phyloP scores from a whole-genome alignment of 2,888 invertebrate genomes.

The Polydrusus tereticollis region DNA sequence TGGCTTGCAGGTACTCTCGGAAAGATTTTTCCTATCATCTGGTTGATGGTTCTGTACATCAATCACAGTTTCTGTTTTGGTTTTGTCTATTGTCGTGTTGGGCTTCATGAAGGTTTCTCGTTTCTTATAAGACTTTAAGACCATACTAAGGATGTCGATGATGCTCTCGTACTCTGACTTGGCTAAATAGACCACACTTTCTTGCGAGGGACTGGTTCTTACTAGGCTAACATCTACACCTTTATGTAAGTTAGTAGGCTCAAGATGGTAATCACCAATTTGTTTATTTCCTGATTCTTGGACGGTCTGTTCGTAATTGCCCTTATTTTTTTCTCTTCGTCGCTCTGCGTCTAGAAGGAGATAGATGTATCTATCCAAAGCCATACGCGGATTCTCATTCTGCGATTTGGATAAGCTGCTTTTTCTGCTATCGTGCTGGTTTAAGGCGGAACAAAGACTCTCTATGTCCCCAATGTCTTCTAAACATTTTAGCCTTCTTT shows the following conservation, averaged over 20 bases:
- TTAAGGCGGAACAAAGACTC: conserved; percentile 29
- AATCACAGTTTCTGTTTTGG: conserved; percentile 24
- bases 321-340: conserved; percentile 12
- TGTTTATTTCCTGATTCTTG: neutral
- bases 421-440: neutral
- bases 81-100: conserved; percentile 21
- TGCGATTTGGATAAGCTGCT: neutral
- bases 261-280: conserved; percentile 10
- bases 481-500: conserved; percentile 8
- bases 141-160: conserved; percentile 41
- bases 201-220: conserved; percentile 7
- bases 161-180: conserved; percentile 44
- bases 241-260: neutral
- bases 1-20: conserved; percentile 34
- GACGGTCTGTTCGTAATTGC: neutral
- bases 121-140: conserved; percentile 33
- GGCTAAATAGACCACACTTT: conserved; percentile 20
- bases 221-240: neutral
- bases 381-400: neutral
- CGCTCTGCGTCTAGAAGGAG: conserved; percentile 31
- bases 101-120: conserved; percentile 10
- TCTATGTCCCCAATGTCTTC: conserved; percentile 23
- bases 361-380: conserved; percentile 41
- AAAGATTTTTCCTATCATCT: conserved; percentile 36
- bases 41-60: neutral